Conservation (phyloP, 2,113 vertebrate species). For the Abramis brama region DNA sequence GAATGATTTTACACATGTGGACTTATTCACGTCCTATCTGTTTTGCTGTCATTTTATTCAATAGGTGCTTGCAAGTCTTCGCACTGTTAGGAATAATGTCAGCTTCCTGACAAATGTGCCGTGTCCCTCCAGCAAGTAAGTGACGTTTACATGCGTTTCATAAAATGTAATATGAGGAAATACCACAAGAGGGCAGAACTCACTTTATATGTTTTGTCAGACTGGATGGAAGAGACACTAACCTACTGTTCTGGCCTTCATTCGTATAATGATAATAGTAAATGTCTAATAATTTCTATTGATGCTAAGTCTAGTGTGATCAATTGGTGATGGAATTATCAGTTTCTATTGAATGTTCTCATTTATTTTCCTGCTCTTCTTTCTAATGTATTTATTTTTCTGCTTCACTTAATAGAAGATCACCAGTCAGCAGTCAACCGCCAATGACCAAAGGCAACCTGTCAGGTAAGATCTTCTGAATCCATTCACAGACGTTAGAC, state of each 20-base stretch:
- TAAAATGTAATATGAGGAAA: neutral
- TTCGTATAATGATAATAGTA: neutral
- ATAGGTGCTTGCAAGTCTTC: slow-evolving; percentile 93
- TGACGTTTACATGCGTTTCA: neutral
- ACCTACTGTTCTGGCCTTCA: neutral
- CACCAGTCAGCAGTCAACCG: slow-evolving; percentile 86
- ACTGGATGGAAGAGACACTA: neutral
- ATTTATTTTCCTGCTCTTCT: neutral
- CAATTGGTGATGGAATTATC: neutral
- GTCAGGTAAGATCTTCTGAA: slow-evolving; percentile 79
- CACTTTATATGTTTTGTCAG: neutral
- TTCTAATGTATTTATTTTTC: slow-evolving; percentile 28
- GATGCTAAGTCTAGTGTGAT: neutral
- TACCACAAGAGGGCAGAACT: slow-evolving; percentile 54
- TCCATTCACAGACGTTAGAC: neutral
- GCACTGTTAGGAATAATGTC: slow-evolving; percentile 96
- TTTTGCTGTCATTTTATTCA: slow-evolving; percentile 44
- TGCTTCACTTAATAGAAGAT: slow-evolving; percentile 79
- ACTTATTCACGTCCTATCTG: neutral
- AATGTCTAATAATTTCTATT: neutral
- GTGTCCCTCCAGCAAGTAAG: slow-evolving; percentile 89
- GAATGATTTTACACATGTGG: neutral
- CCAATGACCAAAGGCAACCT: slow-evolving; percentile 84
- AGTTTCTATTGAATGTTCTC: neutral
- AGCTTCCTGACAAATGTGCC: slow-evolving; percentile 91